phyloP scores from a whole-genome alignment of 2,113 vertebrate genomes.

The Leptobrachium leishanense region DNA sequence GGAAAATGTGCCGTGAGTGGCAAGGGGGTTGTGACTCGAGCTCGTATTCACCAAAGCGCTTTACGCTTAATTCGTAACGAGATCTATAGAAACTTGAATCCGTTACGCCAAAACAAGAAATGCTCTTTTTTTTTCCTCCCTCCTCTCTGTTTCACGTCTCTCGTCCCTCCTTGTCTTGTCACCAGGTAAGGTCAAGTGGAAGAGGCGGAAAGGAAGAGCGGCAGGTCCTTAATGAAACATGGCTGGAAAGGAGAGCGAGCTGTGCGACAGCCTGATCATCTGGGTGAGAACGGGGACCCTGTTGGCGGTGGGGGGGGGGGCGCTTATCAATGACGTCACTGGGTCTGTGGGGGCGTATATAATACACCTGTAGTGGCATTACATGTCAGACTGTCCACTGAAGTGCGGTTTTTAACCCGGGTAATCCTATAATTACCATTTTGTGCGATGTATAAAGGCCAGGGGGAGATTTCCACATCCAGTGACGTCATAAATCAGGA shows the following conservation, averaged over 20 bases:
- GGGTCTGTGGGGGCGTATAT: not conserved
- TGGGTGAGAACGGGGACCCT: slow-evolving; percentile 68
- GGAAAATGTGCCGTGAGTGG: not conserved
- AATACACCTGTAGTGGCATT: not conserved
- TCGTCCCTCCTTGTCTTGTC: slow-evolving; percentile 32
- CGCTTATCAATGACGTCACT: slow-evolving; percentile 2
- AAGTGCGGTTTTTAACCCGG: too few species aligned
- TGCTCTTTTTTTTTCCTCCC: not conserved
- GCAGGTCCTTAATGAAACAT: slow-evolving; percentile 53
- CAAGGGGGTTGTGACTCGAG: slow-evolving; percentile 4
- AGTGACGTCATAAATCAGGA: too few species aligned
- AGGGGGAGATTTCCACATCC: too few species aligned
- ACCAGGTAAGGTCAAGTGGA: slow-evolving; percentile 40
- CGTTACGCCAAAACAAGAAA: not conserved
- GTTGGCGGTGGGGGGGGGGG: slow-evolving; percentile 4
- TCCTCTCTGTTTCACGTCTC: not conserved
- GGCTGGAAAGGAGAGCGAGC: slow-evolving; percentile 64
- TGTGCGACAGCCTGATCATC: slow-evolving; percentile 73
- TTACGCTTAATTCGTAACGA: not conserved
- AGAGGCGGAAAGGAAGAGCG: slow-evolving; percentile 13
- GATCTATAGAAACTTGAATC: not conserved
- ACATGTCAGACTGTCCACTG: too few species aligned
- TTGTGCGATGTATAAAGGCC: too few species aligned
- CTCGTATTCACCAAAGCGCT: slow-evolving; percentile 7
- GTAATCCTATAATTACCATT: too few species aligned